These are phyloP conservation scores for Peromyscus nudipes DNA, from an alignment of 2,797 vertebrate species.

Conservation along the genomic window DNA sequence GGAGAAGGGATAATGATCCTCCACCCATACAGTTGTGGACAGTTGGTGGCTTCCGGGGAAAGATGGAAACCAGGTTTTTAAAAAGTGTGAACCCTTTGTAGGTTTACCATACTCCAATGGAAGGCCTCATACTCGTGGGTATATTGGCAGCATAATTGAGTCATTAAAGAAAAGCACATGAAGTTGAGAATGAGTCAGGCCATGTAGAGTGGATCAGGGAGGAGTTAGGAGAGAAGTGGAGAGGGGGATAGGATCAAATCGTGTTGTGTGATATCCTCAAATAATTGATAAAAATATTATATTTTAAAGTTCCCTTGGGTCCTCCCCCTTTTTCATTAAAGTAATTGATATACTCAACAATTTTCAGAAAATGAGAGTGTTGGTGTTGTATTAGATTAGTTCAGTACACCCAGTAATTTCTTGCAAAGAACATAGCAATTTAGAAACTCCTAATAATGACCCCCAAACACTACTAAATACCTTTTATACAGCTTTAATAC, in stretches of 20 bases:
- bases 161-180: too few species aligned
- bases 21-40: neutral
- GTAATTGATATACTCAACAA: neutral
- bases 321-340: neutral
- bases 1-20: neutral
- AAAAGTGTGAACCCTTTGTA: neutral
- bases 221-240: neutral
- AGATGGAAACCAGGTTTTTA: neutral
- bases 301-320: neutral
- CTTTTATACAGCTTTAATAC: conserved; percentile 46
- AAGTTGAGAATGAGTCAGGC: neutral
- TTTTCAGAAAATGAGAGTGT: neutral
- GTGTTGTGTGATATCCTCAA: neutral
- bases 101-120: neutral
- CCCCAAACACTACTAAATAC: conserved; percentile 40
- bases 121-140: neutral
- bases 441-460: conserved; percentile 38
- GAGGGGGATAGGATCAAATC: neutral
- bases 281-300: neutral
- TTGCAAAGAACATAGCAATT: conserved; percentile 57
- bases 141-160: neutral
- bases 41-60: neutral
- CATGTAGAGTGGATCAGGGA: neutral
- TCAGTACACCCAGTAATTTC: conserved; percentile 2
- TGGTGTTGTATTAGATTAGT: neutral